Conservation (phyloP, 2,888 invertebrate genomes). For the Bimastos eiseni region DNA sequence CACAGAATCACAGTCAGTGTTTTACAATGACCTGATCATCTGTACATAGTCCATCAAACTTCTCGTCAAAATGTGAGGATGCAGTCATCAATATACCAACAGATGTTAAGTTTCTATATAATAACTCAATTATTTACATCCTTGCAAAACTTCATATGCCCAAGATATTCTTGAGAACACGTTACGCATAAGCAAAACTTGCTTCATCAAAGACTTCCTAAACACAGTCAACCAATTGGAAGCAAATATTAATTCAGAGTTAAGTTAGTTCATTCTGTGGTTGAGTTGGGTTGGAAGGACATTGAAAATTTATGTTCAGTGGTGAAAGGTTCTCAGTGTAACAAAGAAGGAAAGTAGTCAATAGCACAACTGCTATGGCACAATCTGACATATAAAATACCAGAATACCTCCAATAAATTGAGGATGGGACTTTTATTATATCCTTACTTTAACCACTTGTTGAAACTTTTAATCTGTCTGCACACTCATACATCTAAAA, state of each 20-base stretch:
- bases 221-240: background rate
- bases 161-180: background rate
- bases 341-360: too few relatives aligned
- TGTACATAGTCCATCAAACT: background rate
- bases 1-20: slow-evolving; percentile 13
- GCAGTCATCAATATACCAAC: background rate
- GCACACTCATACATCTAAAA: background rate
- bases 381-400: slow-evolving; percentile 5
- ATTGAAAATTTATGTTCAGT: background rate
- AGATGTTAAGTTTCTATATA: slow-evolving; percentile 13
- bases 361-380: background rate
- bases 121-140: background rate
- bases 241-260: background rate
- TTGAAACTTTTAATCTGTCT: background rate
- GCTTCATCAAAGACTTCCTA: background rate
- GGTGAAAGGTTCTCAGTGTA: background rate
- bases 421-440: background rate
- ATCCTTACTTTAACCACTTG: background rate
- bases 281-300: background rate
- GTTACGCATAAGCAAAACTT: background rate
- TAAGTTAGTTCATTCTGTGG: background rate
- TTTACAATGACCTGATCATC: slow-evolving; percentile 13
- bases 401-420: background rate
- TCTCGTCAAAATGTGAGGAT: background rate
- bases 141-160: background rate